Base-by-base conservation (phyloP, 1,140 invertebrate species). In the Armadillidium nasatum region DNA sequence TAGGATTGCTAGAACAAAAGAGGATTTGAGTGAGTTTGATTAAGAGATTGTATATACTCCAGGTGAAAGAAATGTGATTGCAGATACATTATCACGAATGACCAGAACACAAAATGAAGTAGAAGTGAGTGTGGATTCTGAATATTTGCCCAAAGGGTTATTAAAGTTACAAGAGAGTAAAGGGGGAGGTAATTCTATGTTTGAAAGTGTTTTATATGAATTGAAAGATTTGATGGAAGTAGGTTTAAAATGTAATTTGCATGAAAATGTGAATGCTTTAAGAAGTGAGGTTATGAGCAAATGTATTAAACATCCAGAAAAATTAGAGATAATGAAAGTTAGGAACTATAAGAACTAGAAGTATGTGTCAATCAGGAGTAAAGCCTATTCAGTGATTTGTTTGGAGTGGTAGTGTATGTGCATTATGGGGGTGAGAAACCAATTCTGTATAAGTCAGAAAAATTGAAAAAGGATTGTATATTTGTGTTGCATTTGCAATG, bases 21-120 rank as follows among this genome's bases (percentile, higher is more conserved):
- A 71, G 69, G 69, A 71, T 21, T 22, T 71, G 13, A 71, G 69
- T 71, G 69, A 71, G 22, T 71, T n/a, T 71, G 13, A 15, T 71
- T 71, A 33, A 3, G 21, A 33, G 11, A 71, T 71, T 22, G 69
- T 33, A 21, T 71, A 71, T 71, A 22, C 44, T 3, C 69, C 69
- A 4, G 69, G 10, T 71, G 69, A 3, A 43, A 71, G 44, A 0
- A 71, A 71, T 71, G 69, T 71, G 22, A 71, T 71, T 71, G 69
- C 69, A 1, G 69, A 71, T 71, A 10, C 0, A 11, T 71, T 71
- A 10, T 71, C 69, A 71, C 11, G 21, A 11, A 13, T 10, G 13
- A 22, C 69, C 7, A 43, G 13, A 22, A 7, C 13, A 7, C 1
- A 33, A 0, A 3, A 71, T 1, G 33, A 33, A 33, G 33, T 3